A percentile compares a stretch with the other conserved stretches of the same genome.
phyloP scores from a whole-genome alignment of 1,140 invertebrate species.

The Trachelipus rathkii region DNA sequence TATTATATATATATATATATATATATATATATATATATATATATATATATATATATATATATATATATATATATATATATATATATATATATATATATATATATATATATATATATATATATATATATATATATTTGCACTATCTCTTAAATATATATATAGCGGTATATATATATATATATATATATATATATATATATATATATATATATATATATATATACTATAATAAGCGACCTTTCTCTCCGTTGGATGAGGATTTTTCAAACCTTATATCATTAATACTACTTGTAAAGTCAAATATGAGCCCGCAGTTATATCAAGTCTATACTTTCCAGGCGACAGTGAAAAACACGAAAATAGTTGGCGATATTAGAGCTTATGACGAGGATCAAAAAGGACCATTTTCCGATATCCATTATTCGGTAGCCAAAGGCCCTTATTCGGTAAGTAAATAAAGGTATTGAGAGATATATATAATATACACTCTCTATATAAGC shows the following conservation, averaged over 20 bases:
- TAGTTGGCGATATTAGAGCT: conserved; percentile 70
- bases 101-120: conserved; percentile 7
- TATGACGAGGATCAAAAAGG: conserved; percentile 81
- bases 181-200: too few relatives aligned
- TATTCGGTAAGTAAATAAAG: conserved; percentile 58
- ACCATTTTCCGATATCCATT: conserved; percentile 81
- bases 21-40: background rate
- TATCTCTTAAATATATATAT: too few relatives aligned
- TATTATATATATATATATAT: background rate
- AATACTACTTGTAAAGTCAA: background rate
- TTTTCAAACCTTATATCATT: background rate
- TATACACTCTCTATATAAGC: too few relatives aligned
- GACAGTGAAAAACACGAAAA: conserved; percentile 72
- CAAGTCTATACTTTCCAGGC: conserved; percentile 54
- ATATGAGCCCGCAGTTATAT: background rate
- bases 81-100: conserved; percentile 22
- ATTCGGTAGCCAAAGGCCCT: conserved; percentile 70
- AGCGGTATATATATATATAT: too few relatives aligned
- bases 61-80: conserved; percentile 22
- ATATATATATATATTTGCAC: too few relatives aligned
- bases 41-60: background rate
- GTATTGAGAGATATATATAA: too few relatives aligned
- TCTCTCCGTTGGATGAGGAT: background rate
- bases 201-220: too few relatives aligned
- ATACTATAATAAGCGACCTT: background rate